Evolutionary conservation across 2,888 invertebrate genomes (phyloP), one percentile per base, ranked within the genome.

Genomic region (Amphipyra berbera): DNA sequence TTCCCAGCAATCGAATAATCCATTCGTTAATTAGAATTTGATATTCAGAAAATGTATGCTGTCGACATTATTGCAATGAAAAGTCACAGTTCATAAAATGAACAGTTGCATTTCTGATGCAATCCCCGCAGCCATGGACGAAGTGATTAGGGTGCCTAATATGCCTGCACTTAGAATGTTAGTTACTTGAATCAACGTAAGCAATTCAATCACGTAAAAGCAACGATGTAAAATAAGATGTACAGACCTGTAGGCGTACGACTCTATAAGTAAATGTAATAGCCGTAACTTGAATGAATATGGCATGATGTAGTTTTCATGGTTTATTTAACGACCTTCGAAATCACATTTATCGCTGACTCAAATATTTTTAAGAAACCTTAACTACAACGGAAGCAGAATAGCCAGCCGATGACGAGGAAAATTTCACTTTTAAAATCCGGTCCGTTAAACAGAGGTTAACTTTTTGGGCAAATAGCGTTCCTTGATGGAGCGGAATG

Each of bases 341-440:
- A 58, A 58, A 69, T 46, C 14, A 15, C 14, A 13, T 61, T 57
- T 55, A 67, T 62, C 59, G 60, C 57, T 77, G 72, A 79, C 67
- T 81, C 83, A 82, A 56, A 67, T 46, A 53, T 64, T 74, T 75
- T 56, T 55, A 69, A 73, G 61, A 57, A 61, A 49, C 65, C 61
- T 41, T 64, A 53, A 47, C 47, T 33, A 44, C 54, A 40, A 52
- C 67, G 70, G 67, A 76, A 72, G 67, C 69, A 45, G 49, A 40
- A 37, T 46, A 44, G 50, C 37, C 60, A 52, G 41, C 7, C 52
- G 55, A 60, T 65, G 58, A 62, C 67, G 62, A 65, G 53, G 65
- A 66, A 59, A 68, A 70, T 73, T 79, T 80, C 80, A 73, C 78
- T 82, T 76, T 79, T 73, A 44, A 68, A 71, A 67, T 71, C 81